These are phyloP conservation scores for Lochmaea capreae DNA, from an alignment of 2,888 invertebrate genomes.

Conservation along the genomic window DNA sequence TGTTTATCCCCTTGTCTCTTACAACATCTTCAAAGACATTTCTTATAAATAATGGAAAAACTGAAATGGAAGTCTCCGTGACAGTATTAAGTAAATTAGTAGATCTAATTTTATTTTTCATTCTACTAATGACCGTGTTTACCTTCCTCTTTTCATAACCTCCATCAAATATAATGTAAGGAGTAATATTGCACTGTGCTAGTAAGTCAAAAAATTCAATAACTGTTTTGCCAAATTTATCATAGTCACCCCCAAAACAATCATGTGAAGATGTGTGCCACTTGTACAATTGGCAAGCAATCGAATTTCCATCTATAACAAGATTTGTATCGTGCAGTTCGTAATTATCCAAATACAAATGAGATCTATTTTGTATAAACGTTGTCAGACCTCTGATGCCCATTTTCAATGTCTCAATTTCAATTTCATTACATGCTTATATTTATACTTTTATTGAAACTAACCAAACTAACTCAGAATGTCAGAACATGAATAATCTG, in stretches of 20 bases:
- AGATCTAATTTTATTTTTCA: slow-evolving; percentile 53
- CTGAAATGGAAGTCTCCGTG: slow-evolving; percentile 68
- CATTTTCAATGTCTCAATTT: slow-evolving; percentile 28
- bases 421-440: not conserved
- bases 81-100: slow-evolving; percentile 69
- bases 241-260: slow-evolving; percentile 89
- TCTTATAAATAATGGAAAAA: slow-evolving; percentile 75
- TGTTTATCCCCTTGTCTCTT: slow-evolving; percentile 72
- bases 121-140: slow-evolving; percentile 52
- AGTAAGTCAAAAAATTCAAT: slow-evolving; percentile 77
- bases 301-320: slow-evolving; percentile 86
- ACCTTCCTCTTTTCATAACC: slow-evolving; percentile 69
- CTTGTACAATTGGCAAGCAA: slow-evolving; percentile 78
- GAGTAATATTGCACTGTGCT: slow-evolving; percentile 75
- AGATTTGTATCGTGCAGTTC: slow-evolving; percentile 77
- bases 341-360: slow-evolving; percentile 73
- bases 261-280: slow-evolving; percentile 69
- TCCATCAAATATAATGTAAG: slow-evolving; percentile 83
- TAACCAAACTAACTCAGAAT: no score
- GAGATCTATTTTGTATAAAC: slow-evolving; percentile 76
- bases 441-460: not conserved
- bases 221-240: slow-evolving; percentile 75
- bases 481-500: no score
- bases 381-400: slow-evolving; percentile 88
- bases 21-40: slow-evolving; percentile 81